Evolutionary conservation across 1,140 invertebrate species (phyloP), one percentile per base, ranked within the genome.

Genomic region (Magallana ariakensis): DNA sequence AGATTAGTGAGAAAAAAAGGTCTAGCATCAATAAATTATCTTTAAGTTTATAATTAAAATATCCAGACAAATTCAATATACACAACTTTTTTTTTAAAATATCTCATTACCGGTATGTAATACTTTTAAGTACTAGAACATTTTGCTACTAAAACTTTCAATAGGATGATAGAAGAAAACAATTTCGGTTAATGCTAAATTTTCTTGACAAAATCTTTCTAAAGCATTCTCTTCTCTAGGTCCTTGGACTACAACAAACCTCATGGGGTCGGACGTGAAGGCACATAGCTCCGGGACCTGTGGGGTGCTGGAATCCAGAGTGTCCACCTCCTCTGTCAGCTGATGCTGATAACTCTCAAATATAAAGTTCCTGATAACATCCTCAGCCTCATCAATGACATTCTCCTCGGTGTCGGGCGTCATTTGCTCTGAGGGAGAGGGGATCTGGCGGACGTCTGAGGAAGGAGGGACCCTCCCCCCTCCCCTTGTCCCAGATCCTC

Each of bases 301-400:
- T 9, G 83, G 57, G n/a, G 89, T 88, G n/a, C 84, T 83, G 1
- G 56, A 19, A 15, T 89, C 87, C 1, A 82, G 88, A 0, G 82
- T 81, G 55, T 87, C 87, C 33, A 81, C 83, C 57, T 89, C 87
- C 33, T 84, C 83, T 53, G 87, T 88, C n/a, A 89, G 85, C 62
- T 92, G 91, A 84, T 91, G 87, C 9, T 85, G 83, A 58, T 91
- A 92, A 53, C 90, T 80, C 53, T 93, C 90, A 80, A 90, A 92
- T n/a, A 93, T 88, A 89, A 91, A 93, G 83, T 91, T 92, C 56
- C 83, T 85, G 33, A 93, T 91, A 6, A 93, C 87, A 80, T 89
- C 92, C 66, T 92, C 91, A 5, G 91, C 90, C 81, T 93, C 88
- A 11, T 88, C 86, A 19, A 85, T 55, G 6, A 93, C 92, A 87